Evolutionary conservation across 2,888 invertebrate genomes (phyloP).

Genomic region (Mesorhabditis belari): DNA sequence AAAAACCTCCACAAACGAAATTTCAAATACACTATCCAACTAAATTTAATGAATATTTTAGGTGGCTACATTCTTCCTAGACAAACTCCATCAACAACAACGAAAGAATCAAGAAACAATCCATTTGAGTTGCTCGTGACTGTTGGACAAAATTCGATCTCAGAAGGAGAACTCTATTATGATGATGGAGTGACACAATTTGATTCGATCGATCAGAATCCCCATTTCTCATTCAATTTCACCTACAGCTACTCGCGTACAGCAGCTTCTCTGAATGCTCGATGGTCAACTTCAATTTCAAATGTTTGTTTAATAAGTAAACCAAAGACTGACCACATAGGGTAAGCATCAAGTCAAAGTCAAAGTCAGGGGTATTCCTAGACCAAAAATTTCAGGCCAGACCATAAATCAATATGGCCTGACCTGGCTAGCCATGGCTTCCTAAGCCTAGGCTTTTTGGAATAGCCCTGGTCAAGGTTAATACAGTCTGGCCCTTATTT

Average conservation of each 20-base stretch:
- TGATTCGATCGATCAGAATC: conserved; percentile 16
- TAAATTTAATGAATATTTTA: not conserved
- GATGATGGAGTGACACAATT: conserved; percentile 43
- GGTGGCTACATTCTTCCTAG: conserved; percentile 63
- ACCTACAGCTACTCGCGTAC: not conserved
- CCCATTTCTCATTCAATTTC: not conserved
- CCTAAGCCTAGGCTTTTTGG: too few relatives aligned
- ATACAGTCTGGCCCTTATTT: not conserved
- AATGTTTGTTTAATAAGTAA: not conserved
- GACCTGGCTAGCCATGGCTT: too few relatives aligned
- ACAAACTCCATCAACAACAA: conserved; percentile 49
- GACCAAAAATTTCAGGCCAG: too few relatives aligned
- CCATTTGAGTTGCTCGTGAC: conserved; percentile 65
- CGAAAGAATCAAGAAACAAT: conserved; percentile 58
- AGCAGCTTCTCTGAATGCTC: not conserved
- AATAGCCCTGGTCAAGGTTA: not conserved
- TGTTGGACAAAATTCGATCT: not conserved
- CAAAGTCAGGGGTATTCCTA: too few relatives aligned
- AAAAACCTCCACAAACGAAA: not conserved
- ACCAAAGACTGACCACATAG: too few relatives aligned
- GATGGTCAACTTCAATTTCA: not conserved
- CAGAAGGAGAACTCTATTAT: conserved; percentile 37
- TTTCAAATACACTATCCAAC: not conserved
- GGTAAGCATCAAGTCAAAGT: too few relatives aligned
- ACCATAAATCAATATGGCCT: too few relatives aligned